Conservation (phyloP, 2,113 vertebrate species). For the Candoia aspera region DNA sequence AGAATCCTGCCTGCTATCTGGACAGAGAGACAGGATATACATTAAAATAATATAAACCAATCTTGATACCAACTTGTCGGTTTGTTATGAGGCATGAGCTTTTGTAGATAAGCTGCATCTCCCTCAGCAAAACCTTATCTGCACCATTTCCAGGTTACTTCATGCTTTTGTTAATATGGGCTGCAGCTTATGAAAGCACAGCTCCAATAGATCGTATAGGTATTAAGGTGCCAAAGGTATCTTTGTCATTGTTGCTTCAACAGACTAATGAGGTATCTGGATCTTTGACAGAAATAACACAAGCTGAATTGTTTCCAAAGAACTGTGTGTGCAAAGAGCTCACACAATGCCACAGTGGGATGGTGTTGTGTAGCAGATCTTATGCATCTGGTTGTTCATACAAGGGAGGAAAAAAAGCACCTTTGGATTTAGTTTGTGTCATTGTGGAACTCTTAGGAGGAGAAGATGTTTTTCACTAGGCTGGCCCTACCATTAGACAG, state of each 20-base stretch:
- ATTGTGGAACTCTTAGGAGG: neutral
- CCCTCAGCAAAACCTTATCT: neutral
- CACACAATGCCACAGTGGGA: neutral
- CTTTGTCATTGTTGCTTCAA: conserved; percentile 2
- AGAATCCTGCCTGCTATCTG: neutral
- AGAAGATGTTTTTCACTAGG: neutral
- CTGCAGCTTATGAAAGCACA: neutral
- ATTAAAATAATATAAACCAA: neutral
- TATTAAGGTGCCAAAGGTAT: neutral
- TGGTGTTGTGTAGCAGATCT: neutral
- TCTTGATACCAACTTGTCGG: neutral
- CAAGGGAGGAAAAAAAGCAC: neutral
- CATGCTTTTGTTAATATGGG: neutral
- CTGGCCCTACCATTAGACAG: too few species aligned
- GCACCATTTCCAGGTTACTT: neutral
- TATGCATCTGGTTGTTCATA: neutral
- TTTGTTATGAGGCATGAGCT: neutral
- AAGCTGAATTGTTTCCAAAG: neutral
- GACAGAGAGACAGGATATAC: neutral
- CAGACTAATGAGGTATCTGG: neutral
- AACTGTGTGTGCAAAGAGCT: neutral
- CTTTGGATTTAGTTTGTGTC: neutral
- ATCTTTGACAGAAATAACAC: conserved; percentile 6
- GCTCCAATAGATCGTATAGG: neutral
- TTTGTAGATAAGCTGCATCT: neutral